Conservation (phyloP, 2,888 invertebrate species). For the Oxyteleia sp. region DNA sequence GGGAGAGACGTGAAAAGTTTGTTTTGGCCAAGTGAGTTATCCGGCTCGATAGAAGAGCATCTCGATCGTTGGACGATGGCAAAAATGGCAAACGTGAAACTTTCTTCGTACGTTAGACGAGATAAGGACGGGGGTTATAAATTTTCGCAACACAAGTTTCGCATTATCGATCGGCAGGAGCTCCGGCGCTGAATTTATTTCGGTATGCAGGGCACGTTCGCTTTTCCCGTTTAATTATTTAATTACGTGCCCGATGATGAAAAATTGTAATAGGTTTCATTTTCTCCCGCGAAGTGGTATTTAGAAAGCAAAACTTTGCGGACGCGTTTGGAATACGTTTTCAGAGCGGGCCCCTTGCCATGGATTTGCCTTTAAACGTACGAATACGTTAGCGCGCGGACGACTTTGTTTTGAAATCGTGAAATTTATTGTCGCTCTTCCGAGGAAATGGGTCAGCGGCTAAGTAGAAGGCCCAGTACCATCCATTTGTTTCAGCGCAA, state of each 20-base stretch:
- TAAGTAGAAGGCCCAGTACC: neutral
- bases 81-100: constrained; percentile 36
- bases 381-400: no score
- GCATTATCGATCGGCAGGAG: constrained; percentile 20
- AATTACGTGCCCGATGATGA: no score
- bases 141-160: constrained; percentile 22
- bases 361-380: no score
- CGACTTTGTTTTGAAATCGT: no score
- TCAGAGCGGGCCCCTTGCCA: no score
- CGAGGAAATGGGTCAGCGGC: neutral
- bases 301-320: no score
- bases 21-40: constrained; percentile 35
- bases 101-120: constrained; percentile 22
- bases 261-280: no score
- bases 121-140: constrained; percentile 26
- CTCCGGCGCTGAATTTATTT: neutral
- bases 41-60: constrained; percentile 19
- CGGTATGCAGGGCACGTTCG: no score
- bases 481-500: neutral
- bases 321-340: no score
- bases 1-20: constrained; percentile 29
- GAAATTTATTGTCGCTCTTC: neutral
- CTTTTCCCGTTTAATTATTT: no score
- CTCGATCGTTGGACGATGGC: constrained; percentile 32
- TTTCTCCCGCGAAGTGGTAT: no score